Evolutionary conservation across 2,113 vertebrate genomes (phyloP).

Genomic region (Caretta caretta): DNA sequence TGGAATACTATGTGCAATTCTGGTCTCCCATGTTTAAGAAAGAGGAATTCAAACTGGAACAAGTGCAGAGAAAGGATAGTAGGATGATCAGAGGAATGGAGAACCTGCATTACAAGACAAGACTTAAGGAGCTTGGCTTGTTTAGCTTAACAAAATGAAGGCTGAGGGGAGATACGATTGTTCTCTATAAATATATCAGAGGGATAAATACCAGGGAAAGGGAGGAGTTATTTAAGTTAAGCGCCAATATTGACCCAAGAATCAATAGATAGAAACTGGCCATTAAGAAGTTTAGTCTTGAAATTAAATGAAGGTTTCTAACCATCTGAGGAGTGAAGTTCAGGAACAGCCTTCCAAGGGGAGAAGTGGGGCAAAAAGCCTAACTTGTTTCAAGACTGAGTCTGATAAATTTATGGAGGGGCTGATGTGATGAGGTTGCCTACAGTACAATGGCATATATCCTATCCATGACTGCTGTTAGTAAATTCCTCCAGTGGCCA

Average conservation of each 20-base stretch:
- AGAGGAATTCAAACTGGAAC: too few relatives aligned
- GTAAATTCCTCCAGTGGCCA: background rate
- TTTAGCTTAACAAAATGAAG: background rate
- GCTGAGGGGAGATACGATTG: background rate
- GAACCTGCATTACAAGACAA: background rate
- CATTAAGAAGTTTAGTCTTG: background rate
- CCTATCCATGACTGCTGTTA: background rate
- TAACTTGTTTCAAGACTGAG: background rate
- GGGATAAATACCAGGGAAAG: background rate
- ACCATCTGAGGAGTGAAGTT: background rate
- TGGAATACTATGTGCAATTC: too few relatives aligned
- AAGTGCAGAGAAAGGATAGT: background rate
- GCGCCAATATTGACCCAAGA: background rate
- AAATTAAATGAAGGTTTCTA: background rate
- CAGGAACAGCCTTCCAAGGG: background rate
- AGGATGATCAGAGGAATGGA: background rate
- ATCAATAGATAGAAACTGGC: background rate
- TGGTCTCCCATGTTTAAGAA: too few relatives aligned
- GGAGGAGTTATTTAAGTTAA: background rate
- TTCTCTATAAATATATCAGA: background rate
- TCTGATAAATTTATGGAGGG: background rate
- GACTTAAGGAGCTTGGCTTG: background rate
- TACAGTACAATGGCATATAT: background rate
- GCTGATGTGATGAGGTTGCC: background rate
- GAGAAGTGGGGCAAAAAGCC: background rate